Evolutionary conservation across 2,888 invertebrate genomes (phyloP).

Genomic region (Drosophila affinis): DNA sequence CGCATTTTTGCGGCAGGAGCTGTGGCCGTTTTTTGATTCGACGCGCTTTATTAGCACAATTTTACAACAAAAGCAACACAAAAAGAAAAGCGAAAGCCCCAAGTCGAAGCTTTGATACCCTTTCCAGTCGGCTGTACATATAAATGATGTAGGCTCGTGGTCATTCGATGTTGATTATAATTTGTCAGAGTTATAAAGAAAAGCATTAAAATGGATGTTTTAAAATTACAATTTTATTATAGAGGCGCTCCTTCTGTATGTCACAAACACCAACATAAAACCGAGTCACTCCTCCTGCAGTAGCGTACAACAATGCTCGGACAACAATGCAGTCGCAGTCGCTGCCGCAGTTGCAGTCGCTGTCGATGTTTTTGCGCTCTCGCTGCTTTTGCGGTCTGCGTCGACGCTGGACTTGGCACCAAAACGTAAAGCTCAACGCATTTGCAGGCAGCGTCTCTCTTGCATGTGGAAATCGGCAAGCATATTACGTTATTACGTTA

Average conservation of each 20-base stretch:
- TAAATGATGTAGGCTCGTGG: no score
- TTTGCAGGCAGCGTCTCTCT: constrained; percentile 20
- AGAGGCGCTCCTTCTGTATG: no score
- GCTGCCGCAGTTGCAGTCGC: constrained; percentile 12
- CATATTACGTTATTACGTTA: constrained; percentile 74
- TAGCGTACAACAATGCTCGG: constrained; percentile 4
- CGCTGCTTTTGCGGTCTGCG: constrained; percentile 46
- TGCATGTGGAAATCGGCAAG: constrained; percentile 71
- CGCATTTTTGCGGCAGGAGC: constrained; percentile 72
- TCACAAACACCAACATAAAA: neutral
- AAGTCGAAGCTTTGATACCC: no score
- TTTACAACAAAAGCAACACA: constrained; percentile 47
- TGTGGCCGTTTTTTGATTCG: constrained; percentile 33
- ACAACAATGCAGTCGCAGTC: neutral
- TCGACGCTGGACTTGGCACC: constrained; percentile 82
- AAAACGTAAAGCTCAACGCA: constrained; percentile 67
- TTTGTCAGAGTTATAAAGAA: no score
- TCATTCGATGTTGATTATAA: no score
- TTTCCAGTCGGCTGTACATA: no score
- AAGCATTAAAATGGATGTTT: no score
- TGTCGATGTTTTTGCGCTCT: neutral
- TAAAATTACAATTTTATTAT: no score
- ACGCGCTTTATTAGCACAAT: constrained; percentile 58
- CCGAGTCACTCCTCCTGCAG: neutral
- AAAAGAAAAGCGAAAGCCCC: no score